Evolutionary conservation across 2,888 invertebrate genomes (phyloP).

Genomic region (Cryptus viduatorius): DNA sequence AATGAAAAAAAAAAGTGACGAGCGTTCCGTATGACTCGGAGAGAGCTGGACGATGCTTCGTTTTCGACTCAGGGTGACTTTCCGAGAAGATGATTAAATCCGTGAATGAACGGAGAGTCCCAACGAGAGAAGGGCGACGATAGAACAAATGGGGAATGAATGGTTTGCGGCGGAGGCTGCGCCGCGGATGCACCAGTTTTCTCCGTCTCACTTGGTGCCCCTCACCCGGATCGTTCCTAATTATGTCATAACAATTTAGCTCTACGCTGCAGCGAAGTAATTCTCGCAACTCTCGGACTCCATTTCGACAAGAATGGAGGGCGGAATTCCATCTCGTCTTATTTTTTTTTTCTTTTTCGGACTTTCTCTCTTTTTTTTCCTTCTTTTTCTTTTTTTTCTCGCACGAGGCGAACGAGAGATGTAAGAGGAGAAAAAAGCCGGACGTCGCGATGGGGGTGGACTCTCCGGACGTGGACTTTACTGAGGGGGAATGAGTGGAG

Average conservation of each 20-base stretch:
- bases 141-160: constrained; percentile 78
- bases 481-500: background rate
- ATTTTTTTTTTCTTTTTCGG: constrained; percentile 30
- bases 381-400: constrained; percentile 17
- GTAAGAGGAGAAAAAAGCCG: constrained; percentile 8
- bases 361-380: constrained; percentile 18
- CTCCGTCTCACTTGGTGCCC: constrained; percentile 41
- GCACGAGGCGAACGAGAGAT: background rate
- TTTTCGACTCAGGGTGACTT: constrained; percentile 53
- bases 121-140: constrained; percentile 65
- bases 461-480: constrained; percentile 13
- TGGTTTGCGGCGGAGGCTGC: constrained; percentile 76
- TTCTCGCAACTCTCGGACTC: constrained; percentile 64
- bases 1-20: background rate
- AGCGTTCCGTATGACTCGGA: constrained; percentile 1
- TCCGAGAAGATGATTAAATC: constrained; percentile 80
- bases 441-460: constrained; percentile 48
- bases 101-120: constrained; percentile 78
- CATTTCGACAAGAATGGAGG: constrained; percentile 56
- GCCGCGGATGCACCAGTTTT: constrained; percentile 69
- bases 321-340: constrained; percentile 46
- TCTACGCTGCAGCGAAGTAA: constrained; percentile 57
- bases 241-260: constrained; percentile 84
- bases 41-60: background rate
- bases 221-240: constrained; percentile 78